Evolutionary conservation across 1,140 invertebrate genomes (phyloP), one percentile per base, ranked within the genome.

Genomic region (Zaprionus tsacasi): DNA sequence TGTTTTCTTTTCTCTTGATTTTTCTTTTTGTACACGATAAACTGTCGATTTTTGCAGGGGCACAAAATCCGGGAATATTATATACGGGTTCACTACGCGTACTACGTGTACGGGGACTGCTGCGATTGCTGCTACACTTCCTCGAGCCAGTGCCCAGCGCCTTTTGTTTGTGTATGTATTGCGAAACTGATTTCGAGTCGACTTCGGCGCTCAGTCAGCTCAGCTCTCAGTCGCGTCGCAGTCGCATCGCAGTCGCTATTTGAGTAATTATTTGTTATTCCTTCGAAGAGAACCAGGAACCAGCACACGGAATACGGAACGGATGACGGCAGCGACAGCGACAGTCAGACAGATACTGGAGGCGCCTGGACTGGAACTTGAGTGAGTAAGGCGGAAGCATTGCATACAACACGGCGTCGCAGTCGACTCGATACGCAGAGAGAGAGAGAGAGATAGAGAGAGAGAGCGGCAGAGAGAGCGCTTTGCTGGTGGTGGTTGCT

Each of bases 151-250:
- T 59, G 79, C 72, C 78, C 81, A 89, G 83, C 75, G 86, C 91
- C 91, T 92, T 91, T 92, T 92, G 91, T 92, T 92, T 92, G 91
- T 92, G 91, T 92, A 91, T 92, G 91, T 92, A 92, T 92, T 92
- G 91, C 91, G 91, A 91, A 91, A 91, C 91, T 88, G 91, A 90
- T 90, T 89, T 73, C 38, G 74, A 71, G 66, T 81, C 69, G 63
- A 70, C 59, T 68, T 68, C 77, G 67, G 58, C 72, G 52, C 43
- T 64, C 67, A 43, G n/a, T n/a, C n/a, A n/a, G n/a, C n/a, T 48
- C 43, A 50, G 35, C 59, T 70, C 59, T 70, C 64, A 40, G 30
- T 43, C 50, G 35, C 33, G 33, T 36, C 61, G 50, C 21, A n/a
- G 57, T 36, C 54, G 58, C 33, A 25, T 61, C 30, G 71, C 63